phyloP scores from a whole-genome alignment of 2,113 vertebrate species.

The Lates calcarifer region DNA sequence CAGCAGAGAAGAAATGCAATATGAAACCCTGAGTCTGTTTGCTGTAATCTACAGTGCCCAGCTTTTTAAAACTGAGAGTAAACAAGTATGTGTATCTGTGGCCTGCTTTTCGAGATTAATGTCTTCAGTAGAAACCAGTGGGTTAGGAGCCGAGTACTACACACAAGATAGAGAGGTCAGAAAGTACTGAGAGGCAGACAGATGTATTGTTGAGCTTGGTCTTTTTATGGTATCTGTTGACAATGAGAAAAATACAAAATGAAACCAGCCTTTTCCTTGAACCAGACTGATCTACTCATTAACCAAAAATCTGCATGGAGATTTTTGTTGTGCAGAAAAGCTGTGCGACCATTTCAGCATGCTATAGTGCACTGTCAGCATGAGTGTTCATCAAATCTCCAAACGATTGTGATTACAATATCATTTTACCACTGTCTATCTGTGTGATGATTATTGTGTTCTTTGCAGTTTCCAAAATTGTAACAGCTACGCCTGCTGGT shows the following conservation, averaged over 20 bases:
- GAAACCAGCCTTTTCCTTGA: not conserved
- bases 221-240: not conserved
- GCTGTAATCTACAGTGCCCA: not conserved
- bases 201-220: not conserved
- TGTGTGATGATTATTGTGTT: slow-evolving; percentile 12
- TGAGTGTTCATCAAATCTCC: slow-evolving; percentile 28
- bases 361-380: slow-evolving; percentile 18
- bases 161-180: not conserved
- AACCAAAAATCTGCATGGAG: slow-evolving; percentile 14
- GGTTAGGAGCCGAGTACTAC: not conserved
- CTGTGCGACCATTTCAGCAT: slow-evolving; percentile 24
- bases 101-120: slow-evolving; percentile 7
- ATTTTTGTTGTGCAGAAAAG: slow-evolving; percentile 7
- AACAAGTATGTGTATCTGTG: not conserved
- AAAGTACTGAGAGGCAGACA: not conserved
- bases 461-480: slow-evolving; percentile 19
- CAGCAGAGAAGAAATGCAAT: not conserved
- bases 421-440: slow-evolving; percentile 31
- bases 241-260: not conserved
- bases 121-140: not conserved
- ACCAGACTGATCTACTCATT: slow-evolving; percentile 2
- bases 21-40: not conserved
- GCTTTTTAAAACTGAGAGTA: not conserved
- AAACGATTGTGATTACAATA: slow-evolving; percentile 30
- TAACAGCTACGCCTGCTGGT: slow-evolving; percentile 27